Evolutionary conservation across 1,140 invertebrate species (phyloP).

Genomic region (Hydropsyche tenuis): DNA sequence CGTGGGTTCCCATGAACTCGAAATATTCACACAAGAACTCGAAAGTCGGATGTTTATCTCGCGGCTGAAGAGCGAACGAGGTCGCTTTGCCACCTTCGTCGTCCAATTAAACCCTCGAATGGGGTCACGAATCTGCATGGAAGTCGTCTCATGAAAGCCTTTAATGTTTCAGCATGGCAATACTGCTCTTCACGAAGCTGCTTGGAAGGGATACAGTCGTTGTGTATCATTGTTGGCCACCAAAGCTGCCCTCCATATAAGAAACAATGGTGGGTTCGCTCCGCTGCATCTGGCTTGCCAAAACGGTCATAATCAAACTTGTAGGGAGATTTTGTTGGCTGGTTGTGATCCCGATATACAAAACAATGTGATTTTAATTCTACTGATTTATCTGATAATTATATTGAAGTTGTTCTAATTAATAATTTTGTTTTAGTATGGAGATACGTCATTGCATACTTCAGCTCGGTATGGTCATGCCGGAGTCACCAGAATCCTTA

Average conservation of each 20-base stretch:
- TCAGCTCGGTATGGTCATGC: slow-evolving; percentile 94
- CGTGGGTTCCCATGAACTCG: slow-evolving; percentile 1
- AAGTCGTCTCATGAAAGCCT: neutral
- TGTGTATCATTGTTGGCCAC: slow-evolving; percentile 78
- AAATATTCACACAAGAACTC: neutral
- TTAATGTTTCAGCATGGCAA: slow-evolving; percentile 81
- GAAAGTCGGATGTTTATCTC: neutral
- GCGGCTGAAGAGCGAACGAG: neutral
- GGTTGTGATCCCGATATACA: slow-evolving; percentile 87
- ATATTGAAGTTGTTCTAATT: slow-evolving; percentile 33
- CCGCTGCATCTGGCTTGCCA: slow-evolving; percentile 94
- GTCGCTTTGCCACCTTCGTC: too few relatives aligned
- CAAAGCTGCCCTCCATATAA: slow-evolving; percentile 73
- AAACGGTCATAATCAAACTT: slow-evolving; percentile 96
- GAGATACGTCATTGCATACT: slow-evolving; percentile 95
- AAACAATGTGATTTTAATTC: slow-evolving; percentile 78
- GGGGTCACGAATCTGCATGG: neutral
- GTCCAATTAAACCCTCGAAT: slow-evolving; percentile 12
- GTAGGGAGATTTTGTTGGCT: slow-evolving; percentile 83
- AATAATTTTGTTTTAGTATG: slow-evolving; percentile 73
- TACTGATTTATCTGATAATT: slow-evolving; percentile 9
- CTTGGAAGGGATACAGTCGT: slow-evolving; percentile 92
- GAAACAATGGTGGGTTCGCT: slow-evolving; percentile 89
- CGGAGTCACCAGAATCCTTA: slow-evolving; percentile 91
- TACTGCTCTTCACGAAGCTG: slow-evolving; percentile 90